These are phyloP conservation scores for Tenthredo notha DNA, from an alignment of 2,888 invertebrate species.

Conservation along the genomic window DNA sequence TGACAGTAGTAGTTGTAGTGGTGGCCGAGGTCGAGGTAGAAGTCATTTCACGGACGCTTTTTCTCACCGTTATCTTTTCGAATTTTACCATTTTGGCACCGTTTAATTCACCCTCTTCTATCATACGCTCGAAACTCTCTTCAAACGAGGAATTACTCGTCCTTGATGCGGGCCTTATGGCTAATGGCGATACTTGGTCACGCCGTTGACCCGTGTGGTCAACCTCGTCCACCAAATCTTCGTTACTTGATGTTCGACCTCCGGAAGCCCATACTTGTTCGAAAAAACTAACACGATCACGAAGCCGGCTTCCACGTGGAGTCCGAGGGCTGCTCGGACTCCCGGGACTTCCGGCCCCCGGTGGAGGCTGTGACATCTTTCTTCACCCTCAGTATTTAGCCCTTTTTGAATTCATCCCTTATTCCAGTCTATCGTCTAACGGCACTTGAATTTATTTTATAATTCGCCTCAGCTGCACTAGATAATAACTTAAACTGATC, in stretches of 20 bases:
- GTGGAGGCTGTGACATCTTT: conserved; percentile 49
- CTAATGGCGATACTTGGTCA: conserved; percentile 73
- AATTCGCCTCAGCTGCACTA: neutral
- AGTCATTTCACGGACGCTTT: conserved; percentile 82
- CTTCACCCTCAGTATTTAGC: conserved; percentile 37
- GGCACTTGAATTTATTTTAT: conserved; percentile 14
- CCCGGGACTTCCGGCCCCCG: conserved; percentile 61
- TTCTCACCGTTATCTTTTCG: conserved; percentile 85
- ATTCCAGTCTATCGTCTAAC: neutral
- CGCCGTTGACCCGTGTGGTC: conserved; percentile 68
- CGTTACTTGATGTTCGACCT: conserved; percentile 71
- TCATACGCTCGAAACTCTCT: conserved; percentile 79
- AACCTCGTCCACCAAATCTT: conserved; percentile 74
- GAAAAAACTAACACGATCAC: conserved; percentile 89
- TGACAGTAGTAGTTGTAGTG: conserved; percentile 65
- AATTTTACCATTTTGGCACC: conserved; percentile 86
- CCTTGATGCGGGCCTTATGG: conserved; percentile 72
- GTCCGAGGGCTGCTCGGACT: conserved; percentile 71
- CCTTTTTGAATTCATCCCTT: conserved; percentile 50
- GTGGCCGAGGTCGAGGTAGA: conserved; percentile 53
- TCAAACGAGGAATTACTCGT: conserved; percentile 76
- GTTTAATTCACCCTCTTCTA: conserved; percentile 85
- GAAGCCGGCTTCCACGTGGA: conserved; percentile 80
- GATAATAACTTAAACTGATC: neutral
- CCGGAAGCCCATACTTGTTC: conserved; percentile 87